These are phyloP conservation scores for Metellina segmentata DNA, from an alignment of 2,888 invertebrate species.

Conservation along the genomic window DNA sequence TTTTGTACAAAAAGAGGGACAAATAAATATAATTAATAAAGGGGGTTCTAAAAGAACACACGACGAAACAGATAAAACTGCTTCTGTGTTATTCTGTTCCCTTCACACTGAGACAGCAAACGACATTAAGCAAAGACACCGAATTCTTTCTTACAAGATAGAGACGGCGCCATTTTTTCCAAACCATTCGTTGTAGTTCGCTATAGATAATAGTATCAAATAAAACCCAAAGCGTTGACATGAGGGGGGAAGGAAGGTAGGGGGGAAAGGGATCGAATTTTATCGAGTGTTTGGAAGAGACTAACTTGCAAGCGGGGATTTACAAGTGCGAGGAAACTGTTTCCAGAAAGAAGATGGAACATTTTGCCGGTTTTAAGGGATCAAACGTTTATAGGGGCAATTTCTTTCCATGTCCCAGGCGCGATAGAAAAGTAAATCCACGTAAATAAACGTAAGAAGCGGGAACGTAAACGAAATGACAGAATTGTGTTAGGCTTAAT, in stretches of 20 bases:
- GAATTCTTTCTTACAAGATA: not conserved
- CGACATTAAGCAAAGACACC: constrained; percentile 25
- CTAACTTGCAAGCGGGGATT: constrained; percentile 35
- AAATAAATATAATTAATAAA: not conserved
- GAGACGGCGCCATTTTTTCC: not conserved
- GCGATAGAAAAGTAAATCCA: no score
- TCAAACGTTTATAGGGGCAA: constrained; percentile 58
- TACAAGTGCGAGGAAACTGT: constrained; percentile 28
- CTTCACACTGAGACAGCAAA: constrained; percentile 21
- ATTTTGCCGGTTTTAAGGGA: constrained; percentile 47
- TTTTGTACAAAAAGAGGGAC: constrained; percentile 3
- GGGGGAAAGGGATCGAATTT: constrained; percentile 11
- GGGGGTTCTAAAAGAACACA: not conserved
- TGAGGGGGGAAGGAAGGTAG: not conserved
- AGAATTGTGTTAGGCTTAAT: no score
- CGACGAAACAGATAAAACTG: not conserved
- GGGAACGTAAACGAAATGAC: no score
- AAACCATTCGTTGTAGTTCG: not conserved
- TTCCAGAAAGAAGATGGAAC: constrained; percentile 2
- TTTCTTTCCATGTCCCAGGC: not conserved
- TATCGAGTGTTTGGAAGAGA: constrained; percentile 47
- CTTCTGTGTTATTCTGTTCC: constrained; percentile 2
- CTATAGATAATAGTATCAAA: constrained; percentile 20
- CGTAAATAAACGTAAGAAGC: no score
- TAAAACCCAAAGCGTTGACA: constrained; percentile 50